These are phyloP conservation scores for Tanypteryx hageni DNA, from an alignment of 2,888 invertebrate genomes.

Conservation along the genomic window DNA sequence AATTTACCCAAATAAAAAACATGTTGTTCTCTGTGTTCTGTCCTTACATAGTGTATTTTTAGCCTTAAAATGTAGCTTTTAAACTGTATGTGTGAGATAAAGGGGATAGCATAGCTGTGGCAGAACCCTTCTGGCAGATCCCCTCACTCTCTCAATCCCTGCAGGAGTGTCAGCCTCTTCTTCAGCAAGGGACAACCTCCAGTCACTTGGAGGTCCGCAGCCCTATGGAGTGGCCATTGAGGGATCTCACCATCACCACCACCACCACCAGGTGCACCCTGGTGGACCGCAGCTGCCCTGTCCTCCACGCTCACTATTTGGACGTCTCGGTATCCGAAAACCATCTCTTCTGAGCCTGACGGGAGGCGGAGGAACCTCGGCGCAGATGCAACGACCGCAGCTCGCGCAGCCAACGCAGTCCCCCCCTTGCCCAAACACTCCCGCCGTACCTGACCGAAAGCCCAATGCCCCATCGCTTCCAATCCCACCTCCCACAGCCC, in stretches of 20 bases:
- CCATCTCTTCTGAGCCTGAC: constrained; percentile 90
- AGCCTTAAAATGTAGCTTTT: no score
- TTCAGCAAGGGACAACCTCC: constrained; percentile 71
- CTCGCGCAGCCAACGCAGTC: constrained; percentile 77
- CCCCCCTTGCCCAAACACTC: constrained; percentile 74
- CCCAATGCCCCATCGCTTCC: constrained; percentile 44
- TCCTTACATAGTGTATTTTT: no score
- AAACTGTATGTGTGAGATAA: neutral
- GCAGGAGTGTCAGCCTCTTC: constrained; percentile 70
- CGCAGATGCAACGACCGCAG: constrained; percentile 68
- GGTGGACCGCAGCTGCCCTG: constrained; percentile 41
- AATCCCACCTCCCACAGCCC: constrained; percentile 5
- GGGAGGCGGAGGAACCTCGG: constrained; percentile 68
- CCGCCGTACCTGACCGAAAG: constrained; percentile 75
- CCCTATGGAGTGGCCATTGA: constrained; percentile 72
- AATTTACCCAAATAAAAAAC: no score
- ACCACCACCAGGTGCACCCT: constrained; percentile 67
- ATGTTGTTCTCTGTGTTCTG: no score
- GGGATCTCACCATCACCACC: constrained; percentile 64
- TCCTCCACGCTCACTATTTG: constrained; percentile 83
- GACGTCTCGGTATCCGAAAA: constrained; percentile 92
- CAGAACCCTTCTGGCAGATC: constrained; percentile 74
- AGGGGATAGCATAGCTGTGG: constrained; percentile 70
- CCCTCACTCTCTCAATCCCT: constrained; percentile 66
- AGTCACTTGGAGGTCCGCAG: constrained; percentile 74